Conservation (phyloP, 2,888 invertebrate genomes). For the Drosophila yooni region DNA sequence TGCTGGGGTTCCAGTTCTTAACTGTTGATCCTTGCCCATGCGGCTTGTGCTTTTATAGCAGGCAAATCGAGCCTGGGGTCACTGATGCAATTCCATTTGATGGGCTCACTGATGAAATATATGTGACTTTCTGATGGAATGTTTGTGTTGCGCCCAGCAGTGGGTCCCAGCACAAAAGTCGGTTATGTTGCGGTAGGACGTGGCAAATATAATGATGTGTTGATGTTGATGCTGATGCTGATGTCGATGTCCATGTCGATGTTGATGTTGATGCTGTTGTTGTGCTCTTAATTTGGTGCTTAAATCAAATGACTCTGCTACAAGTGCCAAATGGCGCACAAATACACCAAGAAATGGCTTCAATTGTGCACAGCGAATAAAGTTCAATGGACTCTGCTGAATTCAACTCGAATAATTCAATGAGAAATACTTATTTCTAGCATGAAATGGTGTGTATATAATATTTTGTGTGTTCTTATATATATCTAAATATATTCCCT, state of each 20-base stretch:
- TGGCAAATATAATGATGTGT: constrained; percentile 10
- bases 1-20: constrained; percentile 39
- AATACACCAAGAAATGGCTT: constrained; percentile 1
- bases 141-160: constrained; percentile 68
- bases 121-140: constrained; percentile 69
- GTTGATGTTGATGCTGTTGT: constrained; percentile 11
- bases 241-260: neutral
- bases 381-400: neutral
- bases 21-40: constrained; percentile 45
- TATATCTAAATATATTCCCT: too few species aligned
- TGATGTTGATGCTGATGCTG: neutral
- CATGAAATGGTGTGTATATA: neutral
- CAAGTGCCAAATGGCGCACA: constrained; percentile 37
- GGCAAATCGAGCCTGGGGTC: constrained; percentile 8
- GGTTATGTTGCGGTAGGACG: constrained; percentile 66
- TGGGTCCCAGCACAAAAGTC: constrained; percentile 45
- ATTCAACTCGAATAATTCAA: neutral
- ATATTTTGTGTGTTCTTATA: too few species aligned
- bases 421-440: neutral
- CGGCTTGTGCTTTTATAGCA: constrained; percentile 55
- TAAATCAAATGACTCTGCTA: constrained; percentile 66
- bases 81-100: constrained; percentile 56
- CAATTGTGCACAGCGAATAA: neutral
- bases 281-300: constrained; percentile 66
- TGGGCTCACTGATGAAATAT: constrained; percentile 48